Base-by-base conservation (phyloP, 2,888 invertebrate species). In the Conchocele bisecta region DNA sequence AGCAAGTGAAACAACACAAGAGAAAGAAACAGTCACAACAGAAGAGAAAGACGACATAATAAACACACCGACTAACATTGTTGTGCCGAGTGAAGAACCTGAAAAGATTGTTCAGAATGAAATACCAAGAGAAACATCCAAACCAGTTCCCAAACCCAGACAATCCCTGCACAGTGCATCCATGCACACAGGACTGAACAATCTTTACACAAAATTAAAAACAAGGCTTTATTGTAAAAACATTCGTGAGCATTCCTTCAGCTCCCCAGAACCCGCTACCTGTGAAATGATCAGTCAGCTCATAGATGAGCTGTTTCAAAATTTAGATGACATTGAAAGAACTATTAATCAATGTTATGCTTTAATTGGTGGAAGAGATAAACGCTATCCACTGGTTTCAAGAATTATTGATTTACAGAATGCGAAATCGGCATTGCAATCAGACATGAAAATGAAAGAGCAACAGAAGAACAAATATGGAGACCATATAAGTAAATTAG, bases 401-500 rank as follows among this genome's bases (percentile, higher is more conserved):
- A 66, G 73, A 24, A 76, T 76, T 2, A 72, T 76, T 3, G 71
- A 76, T 51, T 22, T 76, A 13, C 68, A 72, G 59, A 72, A 66
- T 15, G 41, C 56, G 9, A 76, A 67, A 29, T n/a, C 66, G 37
- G 69, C 72, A 28, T 50, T 76, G 33, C 72, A 76, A 44, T 59
- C 60, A 35, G 76, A 76, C n/a, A 35, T 65, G 0, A 76, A 70
- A 41, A 57, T 66, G 15, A 72, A 70, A 41, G 76, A 76, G 11
- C 56, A 68, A 17, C 76, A 76, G 56, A 72, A 69, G 41, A 76
- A 76, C 26, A 72, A 73, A 37, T 67, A 72, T 59, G 72, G 57
- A 33, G 72, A 76, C 33, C 70, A 76, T 41, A 73, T 73, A 33
- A 76, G 69, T 57, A 76, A 76, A 51, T 70, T 76, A 22, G 76